A percentile compares a stretch with the other conserved stretches of the same genome.
These are phyloP conservation scores for Sebastes diaconus DNA, from an alignment of 2,797 vertebrate species.

Conservation along the genomic window DNA sequence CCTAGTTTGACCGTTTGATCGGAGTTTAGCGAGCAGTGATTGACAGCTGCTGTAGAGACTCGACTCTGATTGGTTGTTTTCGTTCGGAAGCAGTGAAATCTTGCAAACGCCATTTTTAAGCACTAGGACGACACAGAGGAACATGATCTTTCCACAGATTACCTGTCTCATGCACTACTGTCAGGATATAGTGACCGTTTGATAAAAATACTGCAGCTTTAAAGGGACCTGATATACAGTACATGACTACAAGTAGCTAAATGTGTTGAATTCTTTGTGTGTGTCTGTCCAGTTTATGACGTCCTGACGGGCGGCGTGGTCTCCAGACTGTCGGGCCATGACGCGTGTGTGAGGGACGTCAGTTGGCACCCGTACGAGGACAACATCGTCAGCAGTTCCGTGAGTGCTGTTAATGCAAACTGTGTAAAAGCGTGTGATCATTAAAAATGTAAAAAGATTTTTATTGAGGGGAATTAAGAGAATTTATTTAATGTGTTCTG, in stretches of 20 bases:
- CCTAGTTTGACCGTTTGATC: too few species aligned
- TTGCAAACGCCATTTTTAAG: too few species aligned
- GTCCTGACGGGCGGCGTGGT: slow-evolving; percentile 88
- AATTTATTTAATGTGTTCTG: neutral
- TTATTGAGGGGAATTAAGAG: neutral
- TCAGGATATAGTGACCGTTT: too few species aligned
- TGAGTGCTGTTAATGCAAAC: slow-evolving; percentile 73
- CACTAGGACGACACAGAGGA: too few species aligned
- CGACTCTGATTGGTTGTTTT: too few species aligned
- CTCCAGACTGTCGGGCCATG: slow-evolving; percentile 86
- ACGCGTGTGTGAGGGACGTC: slow-evolving; percentile 92
- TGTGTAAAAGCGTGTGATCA: neutral
- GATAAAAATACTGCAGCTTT: too few species aligned
- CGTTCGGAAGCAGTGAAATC: too few species aligned
- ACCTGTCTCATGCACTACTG: too few species aligned
- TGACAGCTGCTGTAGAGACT: too few species aligned
- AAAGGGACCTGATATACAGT: neutral
- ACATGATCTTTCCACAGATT: too few species aligned
- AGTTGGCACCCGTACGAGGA: slow-evolving; percentile 92
- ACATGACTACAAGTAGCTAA: neutral
- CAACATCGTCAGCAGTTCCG: slow-evolving; percentile 92
- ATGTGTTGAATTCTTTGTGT: neutral
- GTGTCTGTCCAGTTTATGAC: slow-evolving; percentile 85
- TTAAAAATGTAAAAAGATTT: neutral
- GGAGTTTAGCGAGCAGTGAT: too few species aligned